Base-by-base conservation (phyloP, 1,140 invertebrate species). In the Vanessa tameamea region DNA sequence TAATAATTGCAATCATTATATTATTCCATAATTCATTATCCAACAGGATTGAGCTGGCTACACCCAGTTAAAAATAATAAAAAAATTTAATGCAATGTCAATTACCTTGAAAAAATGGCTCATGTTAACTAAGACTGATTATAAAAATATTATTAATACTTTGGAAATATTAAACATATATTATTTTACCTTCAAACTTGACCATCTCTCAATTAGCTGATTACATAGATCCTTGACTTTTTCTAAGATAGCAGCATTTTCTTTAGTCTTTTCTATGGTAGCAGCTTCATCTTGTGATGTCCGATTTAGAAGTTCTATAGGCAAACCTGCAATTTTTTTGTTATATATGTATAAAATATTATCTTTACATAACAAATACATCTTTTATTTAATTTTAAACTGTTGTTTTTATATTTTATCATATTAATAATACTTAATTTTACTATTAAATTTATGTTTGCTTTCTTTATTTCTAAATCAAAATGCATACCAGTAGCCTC, bases 201-300 rank as follows among this genome's bases (percentile, higher is more conserved):
- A 94, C 97, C 97, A 98, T 59, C 95, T 93, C 20, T 95, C 94
- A 53, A 98, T 79, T 20, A 98, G 88, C 79, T 95, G 95, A 15
- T 90, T 92, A 9, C 96, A 96, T 15, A 97, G 84, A 51, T 95
- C 94, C 9, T 93, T 91, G 6, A 95, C 93, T 81, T 91, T 92
- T 53, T 91, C 84, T 16, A 81, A 51, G 3, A 85, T 85, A 8
- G 71, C 80, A 14, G 78, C 73, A 69, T 80, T 81, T 50, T 89
- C 88, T 80, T 89, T 91, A 9, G 48, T 80, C 69, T 82, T 88
- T n/a, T 90, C 87, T 31, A 79, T 71, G 47, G 65, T 43, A 16
- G 64, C 59, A 11, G 76, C 47, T n/a, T 77, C 75, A 64, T 88
- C 89, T 75, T 82, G 80, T 16, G 55, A 66, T 14, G 75, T 64